These are phyloP conservation scores for Drosophila mayaguana DNA, from an alignment of 2,888 invertebrate genomes.

Conservation along the genomic window DNA sequence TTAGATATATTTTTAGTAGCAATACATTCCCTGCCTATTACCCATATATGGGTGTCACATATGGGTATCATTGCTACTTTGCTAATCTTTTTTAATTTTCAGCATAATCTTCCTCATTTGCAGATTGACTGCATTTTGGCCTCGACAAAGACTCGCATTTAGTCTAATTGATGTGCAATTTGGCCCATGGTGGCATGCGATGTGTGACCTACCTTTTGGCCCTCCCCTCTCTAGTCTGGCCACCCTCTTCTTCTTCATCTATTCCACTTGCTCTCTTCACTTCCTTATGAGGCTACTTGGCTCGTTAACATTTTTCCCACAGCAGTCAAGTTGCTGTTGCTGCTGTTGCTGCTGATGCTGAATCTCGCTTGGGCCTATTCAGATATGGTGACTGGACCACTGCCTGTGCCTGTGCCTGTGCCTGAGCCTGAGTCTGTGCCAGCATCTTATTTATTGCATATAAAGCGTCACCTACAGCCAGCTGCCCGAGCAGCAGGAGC, in stretches of 20 bases:
- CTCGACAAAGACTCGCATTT: neutral
- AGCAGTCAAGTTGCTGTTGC: conserved; percentile 24
- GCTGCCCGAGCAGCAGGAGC: conserved; percentile 9
- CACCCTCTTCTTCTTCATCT: neutral
- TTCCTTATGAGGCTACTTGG: conserved; percentile 51
- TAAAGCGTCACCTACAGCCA: conserved; percentile 71
- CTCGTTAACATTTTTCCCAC: conserved; percentile 77
- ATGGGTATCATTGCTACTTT: neutral
- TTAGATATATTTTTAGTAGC: no score
- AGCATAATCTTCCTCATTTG: neutral
- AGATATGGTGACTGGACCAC: conserved; percentile 16
- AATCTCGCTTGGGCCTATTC: conserved; percentile 14
- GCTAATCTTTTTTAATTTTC: no score
- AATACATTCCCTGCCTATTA: no score
- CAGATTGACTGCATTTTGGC: neutral
- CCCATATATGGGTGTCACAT: neutral
- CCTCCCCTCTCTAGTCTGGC: conserved; percentile 3
- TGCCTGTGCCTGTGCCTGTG: conserved; percentile 4
- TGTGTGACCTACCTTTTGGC: conserved; percentile 3
- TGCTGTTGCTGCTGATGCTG: conserved; percentile 1
- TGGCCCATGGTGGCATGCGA: conserved; percentile 38
- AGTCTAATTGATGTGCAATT: conserved; percentile 6
- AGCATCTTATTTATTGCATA: conserved; percentile 76
- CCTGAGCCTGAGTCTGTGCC: conserved; percentile 9
- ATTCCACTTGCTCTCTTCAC: conserved; percentile 4